Conservation (phyloP, 2,888 invertebrate genomes). For the Patella ulyssiponensis region DNA sequence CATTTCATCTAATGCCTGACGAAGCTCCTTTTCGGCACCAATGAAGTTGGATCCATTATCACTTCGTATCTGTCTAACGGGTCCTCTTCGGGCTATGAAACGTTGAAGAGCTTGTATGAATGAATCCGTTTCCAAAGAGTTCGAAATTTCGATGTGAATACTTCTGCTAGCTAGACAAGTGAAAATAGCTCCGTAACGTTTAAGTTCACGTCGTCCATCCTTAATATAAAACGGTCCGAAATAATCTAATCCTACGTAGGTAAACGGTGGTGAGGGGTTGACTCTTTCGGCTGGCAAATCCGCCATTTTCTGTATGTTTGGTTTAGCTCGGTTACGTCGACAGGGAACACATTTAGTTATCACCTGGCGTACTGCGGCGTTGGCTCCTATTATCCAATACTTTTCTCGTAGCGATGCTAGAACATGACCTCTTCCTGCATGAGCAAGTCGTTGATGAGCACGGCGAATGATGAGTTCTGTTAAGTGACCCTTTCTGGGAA, state of each 20-base stretch:
- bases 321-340: background rate
- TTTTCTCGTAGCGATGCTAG: background rate
- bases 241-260: conserved; percentile 15
- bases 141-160: conserved; percentile 44
- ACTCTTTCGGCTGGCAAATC: background rate
- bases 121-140: conserved; percentile 19
- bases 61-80: conserved; percentile 3
- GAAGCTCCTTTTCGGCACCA: background rate
- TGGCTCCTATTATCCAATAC: background rate
- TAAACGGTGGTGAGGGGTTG: conserved; percentile 27
- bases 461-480: background rate
- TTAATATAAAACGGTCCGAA: conserved; percentile 26
- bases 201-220: conserved; percentile 6
- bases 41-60: background rate
- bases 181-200: conserved; percentile 21
- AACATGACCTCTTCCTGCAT: background rate
- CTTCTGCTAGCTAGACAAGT: conserved; percentile 37
- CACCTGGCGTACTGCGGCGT: background rate
- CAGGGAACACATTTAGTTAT: background rate
- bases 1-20: background rate
- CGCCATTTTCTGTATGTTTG: background rate
- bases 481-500: background rate
- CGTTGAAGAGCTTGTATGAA: conserved; percentile 17
- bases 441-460: background rate
- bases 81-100: conserved; percentile 15